Evolutionary conservation across 1,140 invertebrate species (phyloP), one percentile per base, ranked within the genome.

Genomic region (Littorina saxatilis): DNA sequence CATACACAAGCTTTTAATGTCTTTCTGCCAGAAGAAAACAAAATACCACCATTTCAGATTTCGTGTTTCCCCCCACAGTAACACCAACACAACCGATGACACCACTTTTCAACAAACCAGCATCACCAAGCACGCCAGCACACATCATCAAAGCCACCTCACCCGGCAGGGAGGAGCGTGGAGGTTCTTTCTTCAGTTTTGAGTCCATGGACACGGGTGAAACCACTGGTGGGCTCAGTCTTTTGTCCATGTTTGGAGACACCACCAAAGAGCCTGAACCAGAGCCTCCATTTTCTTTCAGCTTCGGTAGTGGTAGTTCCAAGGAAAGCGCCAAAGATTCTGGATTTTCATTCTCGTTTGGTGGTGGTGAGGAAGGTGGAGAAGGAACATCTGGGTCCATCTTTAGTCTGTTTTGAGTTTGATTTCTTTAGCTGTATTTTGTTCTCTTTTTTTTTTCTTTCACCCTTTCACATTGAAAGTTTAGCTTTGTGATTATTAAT

Each of bases 161-260:
- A 9, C 63, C 39, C 40, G 20, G 4, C 58, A 61, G 58, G n/a
- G 20, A 29, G 3, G 70, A 73, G 40, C 70, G 70, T 7, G 40
- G 70, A 4, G 70, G 70, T 2, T 73, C 70, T 9, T 73, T 73
- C 70, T 73, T 73, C 70, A 73, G 70, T 29, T 73, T 73, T 23
- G 70, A 73, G 40, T n/a, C 70, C 70, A 73, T 73, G 70, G 70
- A 73, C 70, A 73, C 70, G 2, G 20, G 70, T 3, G 70, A 73
- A 20, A 11, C 20, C 40, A 7, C 63, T 3, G 70, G 70, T 9
- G 40, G 70, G 5, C 70, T 73, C 13, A 73, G 70, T 29, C 40
- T 73, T 15, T 43, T 73, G 7, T 73, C 70, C 27, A 73, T 73
- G 70, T 73, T 73, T 50, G 70, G 70, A 2, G 13, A 20, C 27